A percentile compares a stretch with the other conserved stretches of the same genome.
Conservation (phyloP, 1,140 invertebrate species). For the Metopolophium dirhodum region DNA sequence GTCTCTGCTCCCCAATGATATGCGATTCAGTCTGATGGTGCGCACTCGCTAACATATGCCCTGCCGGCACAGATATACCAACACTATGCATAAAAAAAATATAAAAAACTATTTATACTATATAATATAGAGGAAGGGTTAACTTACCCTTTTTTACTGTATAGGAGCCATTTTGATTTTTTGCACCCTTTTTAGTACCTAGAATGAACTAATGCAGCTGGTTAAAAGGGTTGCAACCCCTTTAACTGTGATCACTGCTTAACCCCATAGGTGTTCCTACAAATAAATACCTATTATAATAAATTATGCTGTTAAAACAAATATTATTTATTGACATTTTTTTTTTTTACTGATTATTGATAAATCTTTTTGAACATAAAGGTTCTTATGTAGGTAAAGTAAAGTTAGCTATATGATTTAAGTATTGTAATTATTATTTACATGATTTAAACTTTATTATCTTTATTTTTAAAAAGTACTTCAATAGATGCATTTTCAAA, state of each 20-base stretch:
- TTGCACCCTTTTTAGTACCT: constrained; percentile 35
- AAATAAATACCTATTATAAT: constrained; percentile 21
- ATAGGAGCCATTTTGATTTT: constrained; percentile 54
- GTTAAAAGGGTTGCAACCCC: constrained; percentile 52
- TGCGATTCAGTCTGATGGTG: constrained; percentile 47
- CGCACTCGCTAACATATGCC: constrained; percentile 38
- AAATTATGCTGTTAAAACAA: neutral
- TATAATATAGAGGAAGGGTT: constrained; percentile 49
- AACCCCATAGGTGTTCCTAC: neutral
- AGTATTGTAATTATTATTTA: neutral
- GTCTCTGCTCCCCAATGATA: constrained; percentile 51
- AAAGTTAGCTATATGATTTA: neutral
- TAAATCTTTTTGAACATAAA: neutral
- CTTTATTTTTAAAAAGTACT: neutral
- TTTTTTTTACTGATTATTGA: neutral
- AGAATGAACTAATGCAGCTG: constrained; percentile 36
- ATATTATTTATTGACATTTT: neutral
- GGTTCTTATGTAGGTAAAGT: neutral
- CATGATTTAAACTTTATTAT: neutral
- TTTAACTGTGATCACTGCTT: constrained; percentile 17
- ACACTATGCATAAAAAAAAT: constrained; percentile 45
- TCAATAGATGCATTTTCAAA: neutral
- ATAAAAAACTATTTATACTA: constrained; percentile 29
- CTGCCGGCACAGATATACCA: neutral
- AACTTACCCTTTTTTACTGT: constrained; percentile 28